Percentiles rank a stretch among this genome's conserved stretches.
phyloP scores from a whole-genome alignment of 2,888 invertebrate species.

The Pammene aurita region DNA sequence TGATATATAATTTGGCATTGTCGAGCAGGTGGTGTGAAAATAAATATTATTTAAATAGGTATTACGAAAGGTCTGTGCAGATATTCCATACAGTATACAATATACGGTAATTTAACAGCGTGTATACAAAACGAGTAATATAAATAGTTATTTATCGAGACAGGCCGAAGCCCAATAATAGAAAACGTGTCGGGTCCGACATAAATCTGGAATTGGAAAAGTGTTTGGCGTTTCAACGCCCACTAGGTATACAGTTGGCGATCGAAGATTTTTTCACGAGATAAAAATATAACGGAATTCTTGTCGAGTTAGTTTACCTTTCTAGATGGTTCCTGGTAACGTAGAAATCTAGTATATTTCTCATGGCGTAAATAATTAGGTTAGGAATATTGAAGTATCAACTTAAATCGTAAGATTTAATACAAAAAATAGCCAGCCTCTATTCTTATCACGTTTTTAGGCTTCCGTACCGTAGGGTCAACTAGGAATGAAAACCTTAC shows the following conservation, averaged over 20 bases:
- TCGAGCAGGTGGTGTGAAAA: too few species aligned
- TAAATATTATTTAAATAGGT: not conserved
- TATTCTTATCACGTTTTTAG: too few species aligned
- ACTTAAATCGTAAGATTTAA: too few species aligned
- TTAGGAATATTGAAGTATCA: too few species aligned
- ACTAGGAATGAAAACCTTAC: too few species aligned
- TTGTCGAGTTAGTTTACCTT: not conserved
- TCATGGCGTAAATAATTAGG: too few species aligned
- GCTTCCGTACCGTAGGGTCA: too few species aligned
- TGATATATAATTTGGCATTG: too few species aligned
- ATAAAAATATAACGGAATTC: slow-evolving; percentile 30
- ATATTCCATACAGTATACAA: not conserved
- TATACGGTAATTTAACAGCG: slow-evolving; percentile 20
- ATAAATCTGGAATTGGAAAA: slow-evolving; percentile 43
- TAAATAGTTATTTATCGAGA: slow-evolving; percentile 54
- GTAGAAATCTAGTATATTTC: not conserved
- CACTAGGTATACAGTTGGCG: slow-evolving; percentile 5
- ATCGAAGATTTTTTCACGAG: slow-evolving; percentile 30
- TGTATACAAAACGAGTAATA: slow-evolving; percentile 46
- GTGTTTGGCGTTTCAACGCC: slow-evolving; percentile 38
- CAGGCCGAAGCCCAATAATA: slow-evolving; percentile 49
- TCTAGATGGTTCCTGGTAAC: not conserved
- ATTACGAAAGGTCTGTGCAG: not conserved
- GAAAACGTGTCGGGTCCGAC: slow-evolving; percentile 47
- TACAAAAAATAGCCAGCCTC: too few species aligned